phyloP scores from a whole-genome alignment of 35 echinoderm and acorn worm species.

The Lytechinus pictus region DNA sequence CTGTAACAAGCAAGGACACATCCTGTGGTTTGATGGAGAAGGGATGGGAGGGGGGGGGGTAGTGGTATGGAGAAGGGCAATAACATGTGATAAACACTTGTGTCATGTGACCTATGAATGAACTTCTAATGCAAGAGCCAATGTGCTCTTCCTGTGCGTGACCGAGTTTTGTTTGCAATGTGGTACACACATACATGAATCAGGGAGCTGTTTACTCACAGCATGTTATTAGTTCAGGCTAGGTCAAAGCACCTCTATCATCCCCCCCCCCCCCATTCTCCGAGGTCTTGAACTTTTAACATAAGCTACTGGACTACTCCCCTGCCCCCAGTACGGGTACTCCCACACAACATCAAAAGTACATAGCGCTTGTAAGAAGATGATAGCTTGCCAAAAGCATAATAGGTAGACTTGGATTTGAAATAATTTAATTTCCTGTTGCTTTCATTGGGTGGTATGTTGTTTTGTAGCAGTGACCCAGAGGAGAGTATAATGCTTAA shows the following conservation, averaged over 20 bases:
- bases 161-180: neutral
- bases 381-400: neutral
- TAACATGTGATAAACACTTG: neutral
- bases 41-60: no score
- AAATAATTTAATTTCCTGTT: neutral
- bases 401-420: neutral
- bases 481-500: neutral
- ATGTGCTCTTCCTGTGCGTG: neutral
- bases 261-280: neutral
- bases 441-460: neutral
- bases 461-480: neutral
- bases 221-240: neutral
- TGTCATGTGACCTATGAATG: neutral
- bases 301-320: neutral
- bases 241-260: neutral
- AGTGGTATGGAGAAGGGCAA: neutral
- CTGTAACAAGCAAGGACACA: neutral
- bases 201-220: neutral
- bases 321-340: neutral
- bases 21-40: neutral
- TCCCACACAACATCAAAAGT: neutral
- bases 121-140: neutral
- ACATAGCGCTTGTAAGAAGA: neutral
- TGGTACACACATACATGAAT: neutral
- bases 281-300: neutral